phyloP scores from a whole-genome alignment of 2,113 vertebrate species.

The Pelecanoides urinatrix region DNA sequence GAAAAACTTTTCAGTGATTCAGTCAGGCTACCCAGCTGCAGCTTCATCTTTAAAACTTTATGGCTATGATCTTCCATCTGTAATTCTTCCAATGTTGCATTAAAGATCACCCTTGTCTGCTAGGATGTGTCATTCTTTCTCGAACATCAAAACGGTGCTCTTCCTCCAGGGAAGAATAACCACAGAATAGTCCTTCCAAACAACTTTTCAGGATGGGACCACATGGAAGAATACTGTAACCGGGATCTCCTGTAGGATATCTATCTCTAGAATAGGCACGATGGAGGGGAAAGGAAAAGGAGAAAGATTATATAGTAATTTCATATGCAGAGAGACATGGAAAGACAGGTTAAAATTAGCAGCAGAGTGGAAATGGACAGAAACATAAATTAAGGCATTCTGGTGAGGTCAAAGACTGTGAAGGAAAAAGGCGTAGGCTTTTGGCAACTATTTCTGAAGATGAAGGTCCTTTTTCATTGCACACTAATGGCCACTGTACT shows the following conservation, averaged over 20 bases:
- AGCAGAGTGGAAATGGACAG: background rate
- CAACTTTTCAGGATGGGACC: background rate
- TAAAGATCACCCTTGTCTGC: background rate
- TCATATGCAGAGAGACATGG: background rate
- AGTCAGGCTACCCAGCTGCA: background rate
- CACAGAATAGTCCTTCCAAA: background rate
- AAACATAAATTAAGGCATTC: conserved; percentile 12
- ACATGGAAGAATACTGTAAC: background rate
- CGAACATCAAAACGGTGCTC: background rate
- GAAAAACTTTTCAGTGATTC: conserved; percentile 4
- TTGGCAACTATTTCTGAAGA: conserved; percentile 15
- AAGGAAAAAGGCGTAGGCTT: background rate
- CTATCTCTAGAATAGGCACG: background rate
- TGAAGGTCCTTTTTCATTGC: background rate
- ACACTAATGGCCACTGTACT: background rate
- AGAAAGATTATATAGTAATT: background rate
- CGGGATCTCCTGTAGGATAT: background rate
- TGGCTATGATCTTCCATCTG: background rate
- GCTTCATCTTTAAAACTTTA: conserved; percentile 27
- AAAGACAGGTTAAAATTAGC: conserved; percentile 2
- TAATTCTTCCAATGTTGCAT: background rate
- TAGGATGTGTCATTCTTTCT: background rate
- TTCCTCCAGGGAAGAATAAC: background rate
- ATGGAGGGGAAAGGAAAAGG: background rate
- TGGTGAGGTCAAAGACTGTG: background rate